Evolutionary conservation across 2,888 invertebrate genomes (phyloP).

Genomic region (Nasonovia ribisnigri): DNA sequence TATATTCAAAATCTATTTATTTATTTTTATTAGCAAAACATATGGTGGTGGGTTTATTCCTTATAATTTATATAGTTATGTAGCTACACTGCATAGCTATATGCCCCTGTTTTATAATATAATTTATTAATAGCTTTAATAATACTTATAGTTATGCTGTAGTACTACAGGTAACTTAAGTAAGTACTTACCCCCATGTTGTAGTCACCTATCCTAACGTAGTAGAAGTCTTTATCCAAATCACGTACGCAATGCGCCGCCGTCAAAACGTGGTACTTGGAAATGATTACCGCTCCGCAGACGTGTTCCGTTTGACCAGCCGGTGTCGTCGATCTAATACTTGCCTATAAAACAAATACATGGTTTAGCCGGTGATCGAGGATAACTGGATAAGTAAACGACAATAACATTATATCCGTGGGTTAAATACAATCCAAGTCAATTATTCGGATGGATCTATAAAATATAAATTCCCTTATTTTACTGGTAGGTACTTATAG

Average conservation of each 20-base stretch:
- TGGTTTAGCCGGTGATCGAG: background rate
- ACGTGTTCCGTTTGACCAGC: conserved; percentile 76
- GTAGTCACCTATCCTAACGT: conserved; percentile 82
- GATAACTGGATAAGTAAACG: background rate
- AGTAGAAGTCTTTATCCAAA: conserved; percentile 77
- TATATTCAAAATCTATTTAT: background rate
- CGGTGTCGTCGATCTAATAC: conserved; percentile 75
- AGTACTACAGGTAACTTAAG: background rate
- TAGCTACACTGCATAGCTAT: too few species aligned
- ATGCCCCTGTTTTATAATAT: background rate
- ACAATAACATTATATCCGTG: background rate
- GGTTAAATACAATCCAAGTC: background rate
- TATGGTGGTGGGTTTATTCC: background rate
- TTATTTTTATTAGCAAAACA: background rate
- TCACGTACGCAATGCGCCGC: conserved; percentile 82
- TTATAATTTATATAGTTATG: background rate
- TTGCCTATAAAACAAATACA: conserved; percentile 72
- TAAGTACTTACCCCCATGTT: conserved; percentile 74
- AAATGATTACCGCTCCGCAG: conserved; percentile 82
- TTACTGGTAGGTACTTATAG: background rate
- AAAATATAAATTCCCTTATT: background rate
- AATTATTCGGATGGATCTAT: background rate
- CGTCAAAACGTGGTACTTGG: conserved; percentile 77
- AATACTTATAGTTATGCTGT: too few species aligned
- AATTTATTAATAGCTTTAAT: background rate